These are phyloP conservation scores for Callyntrura guangdongensis DNA, from an alignment of 2,888 invertebrate genomes.

Conservation along the genomic window DNA sequence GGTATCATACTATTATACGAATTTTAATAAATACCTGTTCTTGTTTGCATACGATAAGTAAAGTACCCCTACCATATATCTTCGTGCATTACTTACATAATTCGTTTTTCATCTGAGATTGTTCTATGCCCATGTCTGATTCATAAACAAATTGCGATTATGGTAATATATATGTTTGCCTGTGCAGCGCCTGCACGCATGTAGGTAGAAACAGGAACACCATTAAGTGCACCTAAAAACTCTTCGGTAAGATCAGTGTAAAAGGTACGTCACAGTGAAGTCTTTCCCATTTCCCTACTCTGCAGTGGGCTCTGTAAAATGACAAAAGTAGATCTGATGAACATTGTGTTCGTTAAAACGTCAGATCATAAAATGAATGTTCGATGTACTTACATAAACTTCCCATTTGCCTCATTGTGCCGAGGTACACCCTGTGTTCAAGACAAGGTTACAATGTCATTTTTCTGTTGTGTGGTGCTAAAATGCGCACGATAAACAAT, in stretches of 20 bases:
- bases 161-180: not conserved
- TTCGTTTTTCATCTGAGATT: not conserved
- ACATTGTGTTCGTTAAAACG: conserved; percentile 20
- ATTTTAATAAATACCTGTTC: conserved; percentile 54
- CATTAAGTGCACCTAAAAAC: not conserved
- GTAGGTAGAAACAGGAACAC: not conserved
- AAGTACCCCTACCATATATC: not conserved
- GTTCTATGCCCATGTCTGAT: not conserved
- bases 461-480: conserved; percentile 35
- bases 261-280: not conserved
- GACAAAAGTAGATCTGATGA: conserved; percentile 40
- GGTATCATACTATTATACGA: not conserved
- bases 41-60: conserved; percentile 53
- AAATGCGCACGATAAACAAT: not conserved
- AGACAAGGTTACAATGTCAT: conserved; percentile 66
- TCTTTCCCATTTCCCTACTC: conserved; percentile 20
- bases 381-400: not conserved
- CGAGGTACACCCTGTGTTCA: not conserved
- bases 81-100: conserved; percentile 1
- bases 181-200: not conserved
- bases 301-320: conserved; percentile 20
- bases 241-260: not conserved
- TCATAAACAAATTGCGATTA: not conserved
- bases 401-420: conserved; percentile 12
- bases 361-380: conserved; percentile 6